Conservation (phyloP, 2,113 vertebrate species). For the Nerophis lumbriciformis region DNA sequence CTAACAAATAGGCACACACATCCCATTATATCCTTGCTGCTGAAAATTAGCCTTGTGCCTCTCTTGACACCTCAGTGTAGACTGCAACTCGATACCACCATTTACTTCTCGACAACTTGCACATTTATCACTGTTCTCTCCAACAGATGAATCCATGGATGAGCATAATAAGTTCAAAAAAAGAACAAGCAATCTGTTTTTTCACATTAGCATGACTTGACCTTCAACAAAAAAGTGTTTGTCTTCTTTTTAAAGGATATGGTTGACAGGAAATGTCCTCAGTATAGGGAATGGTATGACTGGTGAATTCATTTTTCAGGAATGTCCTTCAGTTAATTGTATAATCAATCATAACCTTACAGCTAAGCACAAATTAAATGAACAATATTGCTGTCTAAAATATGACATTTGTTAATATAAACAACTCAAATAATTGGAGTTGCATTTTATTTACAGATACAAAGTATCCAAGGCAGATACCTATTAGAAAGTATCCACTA, state of each 20-base stretch:
- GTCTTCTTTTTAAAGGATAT: slow-evolving; percentile 15
- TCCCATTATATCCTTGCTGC: slow-evolving; percentile 54
- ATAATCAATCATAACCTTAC: too few species aligned
- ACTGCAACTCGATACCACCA: slow-evolving; percentile 60
- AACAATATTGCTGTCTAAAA: too few species aligned
- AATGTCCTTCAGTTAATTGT: too few species aligned
- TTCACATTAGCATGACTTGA: slow-evolving; percentile 38
- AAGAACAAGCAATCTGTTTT: slow-evolving; percentile 28
- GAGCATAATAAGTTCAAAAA: slow-evolving; percentile 7
- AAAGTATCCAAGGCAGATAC: too few species aligned
- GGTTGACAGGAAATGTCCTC: background rate
- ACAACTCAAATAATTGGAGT: too few species aligned
- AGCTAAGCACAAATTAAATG: too few species aligned
- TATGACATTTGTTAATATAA: too few species aligned
- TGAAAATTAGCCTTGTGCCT: slow-evolving; percentile 60
- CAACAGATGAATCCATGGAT: slow-evolving; percentile 31
- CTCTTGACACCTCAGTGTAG: slow-evolving; percentile 49
- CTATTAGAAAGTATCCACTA: too few species aligned
- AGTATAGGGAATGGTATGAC: too few species aligned
- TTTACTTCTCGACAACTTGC: slow-evolving; percentile 53
- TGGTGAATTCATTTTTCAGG: too few species aligned
- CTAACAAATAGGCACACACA: slow-evolving; percentile 45
- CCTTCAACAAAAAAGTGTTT: slow-evolving; percentile 29
- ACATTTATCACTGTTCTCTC: slow-evolving; percentile 58
- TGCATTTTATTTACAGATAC: too few species aligned